phyloP scores from a whole-genome alignment of 2,888 invertebrate genomes.

The Aporophyla nigra region DNA sequence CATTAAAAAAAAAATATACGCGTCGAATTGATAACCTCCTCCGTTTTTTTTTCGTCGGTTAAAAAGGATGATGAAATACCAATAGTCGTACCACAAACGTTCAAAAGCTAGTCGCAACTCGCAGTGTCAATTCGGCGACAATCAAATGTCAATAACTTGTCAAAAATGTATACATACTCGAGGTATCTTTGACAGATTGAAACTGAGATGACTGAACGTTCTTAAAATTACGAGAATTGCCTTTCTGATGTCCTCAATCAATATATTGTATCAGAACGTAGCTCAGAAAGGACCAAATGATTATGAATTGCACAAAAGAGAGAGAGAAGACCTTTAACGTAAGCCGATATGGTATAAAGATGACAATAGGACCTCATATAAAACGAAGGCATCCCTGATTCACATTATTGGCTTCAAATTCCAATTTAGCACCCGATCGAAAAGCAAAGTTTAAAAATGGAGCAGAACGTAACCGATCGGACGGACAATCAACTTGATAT shows the following conservation, averaged over 20 bases:
- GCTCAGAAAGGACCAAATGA: neutral
- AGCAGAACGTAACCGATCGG: slow-evolving; percentile 16
- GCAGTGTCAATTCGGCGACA: too few relatives aligned
- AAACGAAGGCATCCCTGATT: neutral
- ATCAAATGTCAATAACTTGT: too few relatives aligned
- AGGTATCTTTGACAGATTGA: too few relatives aligned
- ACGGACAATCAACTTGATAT: slow-evolving; percentile 25
- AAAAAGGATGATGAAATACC: neutral
- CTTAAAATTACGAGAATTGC: too few relatives aligned
- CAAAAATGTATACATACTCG: too few relatives aligned
- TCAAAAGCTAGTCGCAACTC: too few relatives aligned
- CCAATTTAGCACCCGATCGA: neutral
- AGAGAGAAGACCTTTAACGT: neutral
- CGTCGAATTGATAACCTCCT: too few relatives aligned
- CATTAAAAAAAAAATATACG: too few relatives aligned
- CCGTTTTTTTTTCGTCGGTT: too few relatives aligned
- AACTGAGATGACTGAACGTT: too few relatives aligned
- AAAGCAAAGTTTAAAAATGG: slow-evolving; percentile 15
- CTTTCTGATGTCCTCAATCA: neutral
- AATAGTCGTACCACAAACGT: too few relatives aligned
- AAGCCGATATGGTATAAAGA: neutral
- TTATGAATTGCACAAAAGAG: neutral
- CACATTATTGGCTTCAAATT: neutral
- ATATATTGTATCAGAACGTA: neutral
- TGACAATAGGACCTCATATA: neutral